A percentile compares a stretch with the other conserved stretches of the same genome.
These are phyloP conservation scores for Orthosia gracilis DNA, from an alignment of 2,888 invertebrate genomes.

Conservation along the genomic window DNA sequence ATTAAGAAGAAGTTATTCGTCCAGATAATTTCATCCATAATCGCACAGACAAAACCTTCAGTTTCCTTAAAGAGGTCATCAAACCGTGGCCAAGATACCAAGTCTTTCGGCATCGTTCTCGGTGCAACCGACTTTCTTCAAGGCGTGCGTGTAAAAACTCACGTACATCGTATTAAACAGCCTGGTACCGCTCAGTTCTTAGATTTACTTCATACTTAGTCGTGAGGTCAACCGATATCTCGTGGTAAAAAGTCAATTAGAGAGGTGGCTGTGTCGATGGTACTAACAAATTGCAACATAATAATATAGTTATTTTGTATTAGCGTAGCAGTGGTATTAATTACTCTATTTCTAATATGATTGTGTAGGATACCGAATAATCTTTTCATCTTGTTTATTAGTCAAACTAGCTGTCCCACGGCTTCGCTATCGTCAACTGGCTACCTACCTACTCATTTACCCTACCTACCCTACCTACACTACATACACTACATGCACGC, in stretches of 20 bases:
- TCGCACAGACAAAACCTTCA: no score
- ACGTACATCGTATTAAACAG: constrained; percentile 12
- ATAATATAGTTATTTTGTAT: neutral
- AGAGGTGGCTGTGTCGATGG: neutral
- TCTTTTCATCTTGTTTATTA: neutral
- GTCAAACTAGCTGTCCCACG: no score
- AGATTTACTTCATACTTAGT: constrained; percentile 36
- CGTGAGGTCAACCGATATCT: constrained; percentile 29
- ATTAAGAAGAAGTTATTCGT: no score
- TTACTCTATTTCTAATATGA: neutral
- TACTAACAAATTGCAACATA: constrained; percentile 1
- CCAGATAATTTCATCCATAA: no score
- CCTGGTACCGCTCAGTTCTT: constrained; percentile 39
- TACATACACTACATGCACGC: no score
- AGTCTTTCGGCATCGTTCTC: neutral
- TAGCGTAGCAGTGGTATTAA: neutral
- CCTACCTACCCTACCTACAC: no score
- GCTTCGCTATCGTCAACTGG: no score
- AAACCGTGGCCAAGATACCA: no score
- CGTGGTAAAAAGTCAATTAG: constrained; percentile 28
- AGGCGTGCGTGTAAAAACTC: constrained; percentile 8
- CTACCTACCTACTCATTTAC: no score
- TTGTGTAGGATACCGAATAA: neutral
- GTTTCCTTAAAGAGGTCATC: neutral
- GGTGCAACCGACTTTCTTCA: neutral